These are phyloP conservation scores for Oryctes rhinoceros DNA, from an alignment of 1,140 invertebrate species.

Conservation along the genomic window DNA sequence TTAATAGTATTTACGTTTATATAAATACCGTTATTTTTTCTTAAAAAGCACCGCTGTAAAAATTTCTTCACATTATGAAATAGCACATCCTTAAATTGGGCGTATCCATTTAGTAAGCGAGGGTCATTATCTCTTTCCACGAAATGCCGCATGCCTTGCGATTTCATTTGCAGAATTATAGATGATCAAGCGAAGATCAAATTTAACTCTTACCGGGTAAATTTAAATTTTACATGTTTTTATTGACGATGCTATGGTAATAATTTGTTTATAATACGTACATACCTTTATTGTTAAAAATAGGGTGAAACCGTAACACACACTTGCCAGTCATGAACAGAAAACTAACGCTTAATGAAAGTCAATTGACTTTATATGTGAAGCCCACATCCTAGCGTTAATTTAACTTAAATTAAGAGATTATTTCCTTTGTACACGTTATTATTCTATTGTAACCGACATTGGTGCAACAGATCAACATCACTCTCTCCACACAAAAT, in stretches of 20 bases:
- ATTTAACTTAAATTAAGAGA: slow-evolving; percentile 62
- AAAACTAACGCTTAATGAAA: slow-evolving; percentile 53
- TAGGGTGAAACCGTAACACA: slow-evolving; percentile 26
- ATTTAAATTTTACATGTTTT: background rate
- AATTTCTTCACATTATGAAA: too few species aligned
- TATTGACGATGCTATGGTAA: background rate
- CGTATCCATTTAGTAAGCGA: background rate
- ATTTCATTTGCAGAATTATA: background rate
- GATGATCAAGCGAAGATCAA: background rate
- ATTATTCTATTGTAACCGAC: slow-evolving; percentile 58
- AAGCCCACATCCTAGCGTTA: slow-evolving; percentile 60
- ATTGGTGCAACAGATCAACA: slow-evolving; percentile 47
- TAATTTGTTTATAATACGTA: slow-evolving; percentile 15
- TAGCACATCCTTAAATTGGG: background rate
- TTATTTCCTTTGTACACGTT: slow-evolving; percentile 61
- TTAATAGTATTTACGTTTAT: too few species aligned
- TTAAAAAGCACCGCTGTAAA: too few species aligned
- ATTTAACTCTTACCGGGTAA: background rate
- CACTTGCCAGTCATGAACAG: slow-evolving; percentile 26
- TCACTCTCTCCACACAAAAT: slow-evolving; percentile 41
- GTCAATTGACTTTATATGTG: slow-evolving; percentile 60
- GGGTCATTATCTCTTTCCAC: background rate
- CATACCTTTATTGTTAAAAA: background rate
- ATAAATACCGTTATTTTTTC: too few species aligned
- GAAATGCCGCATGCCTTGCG: background rate